Conservation (phyloP, 35 echinoderm and acorn worm genomes). For the Heliocidaris erythrogramma region DNA sequence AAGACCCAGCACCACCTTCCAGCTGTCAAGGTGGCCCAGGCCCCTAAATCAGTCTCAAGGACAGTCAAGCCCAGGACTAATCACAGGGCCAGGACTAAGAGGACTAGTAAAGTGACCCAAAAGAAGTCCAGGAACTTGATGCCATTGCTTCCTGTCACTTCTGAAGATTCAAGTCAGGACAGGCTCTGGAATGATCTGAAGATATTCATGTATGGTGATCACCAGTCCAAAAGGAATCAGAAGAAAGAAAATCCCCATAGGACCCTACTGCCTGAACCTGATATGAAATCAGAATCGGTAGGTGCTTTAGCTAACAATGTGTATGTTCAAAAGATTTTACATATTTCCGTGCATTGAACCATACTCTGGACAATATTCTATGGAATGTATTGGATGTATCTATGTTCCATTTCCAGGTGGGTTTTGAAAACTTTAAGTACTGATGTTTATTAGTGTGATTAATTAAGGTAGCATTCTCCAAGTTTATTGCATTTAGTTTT, state of each 20-base stretch:
- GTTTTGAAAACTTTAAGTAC: too few species aligned
- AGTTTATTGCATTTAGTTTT: too few species aligned
- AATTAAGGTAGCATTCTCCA: too few species aligned
- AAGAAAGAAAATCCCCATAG: neutral
- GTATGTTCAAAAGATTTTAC: too few species aligned
- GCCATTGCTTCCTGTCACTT: neutral
- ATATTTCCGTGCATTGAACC: too few species aligned
- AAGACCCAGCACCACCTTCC: neutral
- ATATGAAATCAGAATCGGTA: slow-evolving; percentile 41
- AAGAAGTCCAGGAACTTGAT: neutral
- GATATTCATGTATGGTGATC: slow-evolving; percentile 35
- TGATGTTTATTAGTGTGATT: too few species aligned
- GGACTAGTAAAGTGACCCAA: neutral
- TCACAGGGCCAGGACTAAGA: neutral
- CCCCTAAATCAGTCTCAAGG: neutral
- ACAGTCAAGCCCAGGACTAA: neutral
- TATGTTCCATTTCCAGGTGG: too few species aligned
- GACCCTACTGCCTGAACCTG: slow-evolving; percentile 13
- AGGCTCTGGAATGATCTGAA: slow-evolving; percentile 50
- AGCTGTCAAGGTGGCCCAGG: neutral
- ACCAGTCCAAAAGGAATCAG: neutral
- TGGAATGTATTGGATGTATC: too few species aligned
- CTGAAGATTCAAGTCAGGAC: slow-evolving; percentile 36
- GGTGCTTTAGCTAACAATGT: neutral
- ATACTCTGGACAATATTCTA: too few species aligned